These are phyloP conservation scores for Tetanocera ferruginea DNA, from an alignment of 2,888 invertebrate genomes.

Conservation along the genomic window DNA sequence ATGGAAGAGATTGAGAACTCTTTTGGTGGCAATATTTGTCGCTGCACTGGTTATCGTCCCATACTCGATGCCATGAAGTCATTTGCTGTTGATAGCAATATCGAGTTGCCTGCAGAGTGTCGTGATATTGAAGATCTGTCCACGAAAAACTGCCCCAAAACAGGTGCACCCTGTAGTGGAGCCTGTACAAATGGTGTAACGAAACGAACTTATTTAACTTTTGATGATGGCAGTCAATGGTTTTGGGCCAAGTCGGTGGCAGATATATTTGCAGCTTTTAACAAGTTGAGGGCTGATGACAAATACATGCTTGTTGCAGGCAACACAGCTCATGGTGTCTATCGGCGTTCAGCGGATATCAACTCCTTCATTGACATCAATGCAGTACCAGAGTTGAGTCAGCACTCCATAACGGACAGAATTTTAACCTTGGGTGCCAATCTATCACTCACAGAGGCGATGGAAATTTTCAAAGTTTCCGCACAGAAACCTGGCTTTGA, in stretches of 20 bases:
- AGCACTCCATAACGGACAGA: conserved; percentile 60
- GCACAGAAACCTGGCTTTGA: conserved; percentile 71
- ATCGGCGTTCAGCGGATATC: conserved; percentile 59
- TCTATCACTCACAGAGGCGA: conserved; percentile 72
- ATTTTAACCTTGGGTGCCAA: conserved; percentile 63
- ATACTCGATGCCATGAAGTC: conserved; percentile 86
- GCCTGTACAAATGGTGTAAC: conserved; percentile 53
- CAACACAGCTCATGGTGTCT: conserved; percentile 81
- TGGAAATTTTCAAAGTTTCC: conserved; percentile 70
- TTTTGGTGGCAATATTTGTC: conserved; percentile 83
- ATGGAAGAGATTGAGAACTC: conserved; percentile 80
- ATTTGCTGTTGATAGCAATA: conserved; percentile 75
- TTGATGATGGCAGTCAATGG: conserved; percentile 60
- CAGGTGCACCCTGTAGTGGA: conserved; percentile 65
- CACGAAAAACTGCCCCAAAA: conserved; percentile 69
- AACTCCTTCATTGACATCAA: conserved; percentile 77
- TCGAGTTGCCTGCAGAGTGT: conserved; percentile 69
- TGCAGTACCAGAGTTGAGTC: conserved; percentile 73
- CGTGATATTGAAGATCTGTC: conserved; percentile 70
- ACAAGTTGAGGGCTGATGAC: conserved; percentile 57
- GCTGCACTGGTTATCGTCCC: conserved; percentile 85
- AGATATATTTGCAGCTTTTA: conserved; percentile 64
- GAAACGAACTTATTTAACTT: conserved; percentile 40
- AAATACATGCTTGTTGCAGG: conserved; percentile 79
- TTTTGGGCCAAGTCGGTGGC: conserved; percentile 57